Evolutionary conservation across 2,797 vertebrate species (phyloP).

Genomic region (Sebastes reedi): DNA sequence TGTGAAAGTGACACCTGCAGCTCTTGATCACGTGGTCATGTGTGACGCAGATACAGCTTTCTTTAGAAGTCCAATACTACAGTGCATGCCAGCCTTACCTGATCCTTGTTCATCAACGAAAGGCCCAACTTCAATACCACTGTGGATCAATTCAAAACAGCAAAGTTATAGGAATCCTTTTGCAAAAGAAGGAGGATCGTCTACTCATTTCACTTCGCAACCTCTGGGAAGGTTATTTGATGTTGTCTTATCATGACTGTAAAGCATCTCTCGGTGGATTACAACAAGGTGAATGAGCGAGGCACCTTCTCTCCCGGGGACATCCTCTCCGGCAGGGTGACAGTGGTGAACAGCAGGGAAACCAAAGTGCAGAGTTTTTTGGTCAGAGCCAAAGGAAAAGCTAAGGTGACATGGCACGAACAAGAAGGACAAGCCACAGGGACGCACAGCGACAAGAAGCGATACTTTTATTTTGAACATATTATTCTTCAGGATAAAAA

Average conservation of each 20-base stretch:
- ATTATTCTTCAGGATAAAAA: slow-evolving; percentile 79
- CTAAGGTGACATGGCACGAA: slow-evolving; percentile 66
- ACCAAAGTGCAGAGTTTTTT: slow-evolving; percentile 72
- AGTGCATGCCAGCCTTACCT: not conserved
- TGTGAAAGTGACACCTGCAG: slow-evolving; percentile 72
- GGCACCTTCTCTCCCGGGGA: slow-evolving; percentile 73
- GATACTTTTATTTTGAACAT: slow-evolving; percentile 75
- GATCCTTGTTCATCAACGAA: not conserved
- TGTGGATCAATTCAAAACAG: not conserved
- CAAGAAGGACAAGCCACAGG: slow-evolving; percentile 25
- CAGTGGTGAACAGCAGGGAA: slow-evolving; percentile 65
- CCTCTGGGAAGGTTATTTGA: not conserved
- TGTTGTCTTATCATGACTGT: slow-evolving; percentile 57
- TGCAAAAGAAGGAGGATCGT: not conserved
- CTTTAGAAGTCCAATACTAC: not conserved
- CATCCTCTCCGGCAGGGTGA: slow-evolving; percentile 68
- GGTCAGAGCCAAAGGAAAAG: slow-evolving; percentile 76
- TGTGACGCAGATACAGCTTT: slow-evolving; percentile 48
- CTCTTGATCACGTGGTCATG: slow-evolving; percentile 52
- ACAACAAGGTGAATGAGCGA: slow-evolving; percentile 58
- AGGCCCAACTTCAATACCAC: not conserved
- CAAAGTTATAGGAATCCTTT: not conserved
- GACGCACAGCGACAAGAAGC: slow-evolving; percentile 63
- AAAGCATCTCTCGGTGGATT: slow-evolving; percentile 72
- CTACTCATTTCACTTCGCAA: not conserved